phyloP scores from a whole-genome alignment of 2,888 invertebrate genomes.

The Ophion costatus region DNA sequence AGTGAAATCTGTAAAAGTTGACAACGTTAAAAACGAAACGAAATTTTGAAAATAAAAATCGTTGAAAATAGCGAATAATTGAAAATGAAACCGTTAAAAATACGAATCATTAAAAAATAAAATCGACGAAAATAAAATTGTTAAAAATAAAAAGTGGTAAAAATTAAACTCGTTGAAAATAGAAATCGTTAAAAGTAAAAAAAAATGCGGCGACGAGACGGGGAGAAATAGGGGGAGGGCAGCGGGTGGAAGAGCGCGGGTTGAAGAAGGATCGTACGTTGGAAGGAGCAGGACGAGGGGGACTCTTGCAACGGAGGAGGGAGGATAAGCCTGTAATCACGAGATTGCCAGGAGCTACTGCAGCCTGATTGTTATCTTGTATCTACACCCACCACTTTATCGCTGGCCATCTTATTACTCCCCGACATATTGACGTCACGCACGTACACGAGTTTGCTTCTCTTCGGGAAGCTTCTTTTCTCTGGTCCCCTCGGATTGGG shows the following conservation, averaged over 20 bases:
- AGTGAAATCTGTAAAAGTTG: too few species aligned
- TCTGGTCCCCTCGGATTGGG: constrained; percentile 50
- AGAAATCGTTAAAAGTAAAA: constrained; percentile 64
- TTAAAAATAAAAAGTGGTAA: constrained; percentile 72
- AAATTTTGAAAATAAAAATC: background rate
- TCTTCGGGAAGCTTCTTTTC: constrained; percentile 57
- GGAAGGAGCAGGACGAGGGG: constrained; percentile 52
- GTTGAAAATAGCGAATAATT: constrained; percentile 9
- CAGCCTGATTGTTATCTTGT: constrained; percentile 83
- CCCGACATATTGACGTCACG: constrained; percentile 82
- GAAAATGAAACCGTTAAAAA: constrained; percentile 6
- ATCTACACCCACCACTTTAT: constrained; percentile 83
- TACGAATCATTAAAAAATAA: constrained; percentile 47
- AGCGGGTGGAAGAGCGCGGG: constrained; percentile 38
- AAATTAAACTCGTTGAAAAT: background rate
- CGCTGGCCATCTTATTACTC: constrained; percentile 82
- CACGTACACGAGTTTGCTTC: constrained; percentile 76
- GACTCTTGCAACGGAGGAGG: constrained; percentile 59
- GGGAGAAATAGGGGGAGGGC: constrained; percentile 19
- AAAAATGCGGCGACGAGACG: constrained; percentile 63
- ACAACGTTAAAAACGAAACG: constrained; percentile 67
- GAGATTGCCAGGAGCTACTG: constrained; percentile 83
- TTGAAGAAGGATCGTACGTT: constrained; percentile 45
- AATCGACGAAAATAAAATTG: constrained; percentile 70
- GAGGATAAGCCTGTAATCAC: constrained; percentile 82